phyloP scores from a whole-genome alignment of 2,888 invertebrate genomes.

The Chaitophorus viminalis region DNA sequence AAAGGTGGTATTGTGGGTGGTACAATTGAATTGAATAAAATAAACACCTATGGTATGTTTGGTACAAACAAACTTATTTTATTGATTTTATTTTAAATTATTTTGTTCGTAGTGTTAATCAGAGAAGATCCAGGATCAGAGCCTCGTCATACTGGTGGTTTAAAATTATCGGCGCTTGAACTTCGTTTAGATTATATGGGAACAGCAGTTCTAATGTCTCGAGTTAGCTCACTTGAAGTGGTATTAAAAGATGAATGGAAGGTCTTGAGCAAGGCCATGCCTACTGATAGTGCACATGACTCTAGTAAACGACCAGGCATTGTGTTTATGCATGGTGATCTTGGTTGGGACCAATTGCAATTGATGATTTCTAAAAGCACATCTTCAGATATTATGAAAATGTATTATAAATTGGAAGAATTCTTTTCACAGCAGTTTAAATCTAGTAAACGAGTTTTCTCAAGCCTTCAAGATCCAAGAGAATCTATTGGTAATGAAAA shows the following conservation, averaged over 20 bases:
- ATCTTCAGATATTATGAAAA: constrained; percentile 94
- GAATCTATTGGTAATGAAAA: constrained; percentile 51
- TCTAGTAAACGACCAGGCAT: constrained; percentile 75
- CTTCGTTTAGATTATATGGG: constrained; percentile 98
- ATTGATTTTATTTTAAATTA: background rate
- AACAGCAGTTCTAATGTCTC: constrained; percentile 90
- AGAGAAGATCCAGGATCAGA: constrained; percentile 89
- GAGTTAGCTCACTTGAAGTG: constrained; percentile 84
- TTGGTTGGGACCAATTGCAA: constrained; percentile 96
- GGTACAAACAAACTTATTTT: constrained; percentile 38
- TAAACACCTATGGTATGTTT: constrained; percentile 82
- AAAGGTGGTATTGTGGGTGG: constrained; percentile 98
- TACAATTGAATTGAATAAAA: constrained; percentile 87
- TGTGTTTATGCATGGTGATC: constrained; percentile 90
- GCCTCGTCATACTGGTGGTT: constrained; percentile 84
- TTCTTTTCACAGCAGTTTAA: constrained; percentile 98
- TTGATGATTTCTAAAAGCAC: constrained; percentile 97
- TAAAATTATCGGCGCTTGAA: constrained; percentile 86
- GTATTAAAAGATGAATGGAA: constrained; percentile 90
- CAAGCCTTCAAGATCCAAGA: constrained; percentile 71
- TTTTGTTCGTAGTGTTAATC: constrained; percentile 76
- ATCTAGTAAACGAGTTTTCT: constrained; percentile 91
- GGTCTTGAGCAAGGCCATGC: constrained; percentile 67
- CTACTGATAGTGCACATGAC: constrained; percentile 47
- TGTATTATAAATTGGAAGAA: constrained; percentile 95